Evolutionary conservation across 92 coral and sea anemone genomes (phyloP), one percentile per base, ranked within the genome.

Genomic region (Bergia sp.): DNA sequence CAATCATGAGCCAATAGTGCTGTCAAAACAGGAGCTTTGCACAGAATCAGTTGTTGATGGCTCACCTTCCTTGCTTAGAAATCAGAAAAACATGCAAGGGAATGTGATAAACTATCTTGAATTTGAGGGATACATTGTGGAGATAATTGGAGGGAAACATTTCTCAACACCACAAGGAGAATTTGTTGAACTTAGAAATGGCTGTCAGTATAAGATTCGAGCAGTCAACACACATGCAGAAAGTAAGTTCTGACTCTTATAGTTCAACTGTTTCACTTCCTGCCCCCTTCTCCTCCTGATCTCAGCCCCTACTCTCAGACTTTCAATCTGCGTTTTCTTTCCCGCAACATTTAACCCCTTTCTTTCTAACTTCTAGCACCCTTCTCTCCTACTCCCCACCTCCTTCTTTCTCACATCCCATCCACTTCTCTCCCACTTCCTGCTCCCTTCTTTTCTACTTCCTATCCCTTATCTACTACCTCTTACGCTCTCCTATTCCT

Each of bases 81-180:
- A 57, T 13, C 65, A 57, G 65, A 13, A 45, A 45, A 45, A 5
- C 6, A 0, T 18, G 3, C 18, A 57, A 10, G 11, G 65, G 7
- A 61, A 61, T 23, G 18, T 61, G 5, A 20, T 21, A 4, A 65
- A 90, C 47, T 79, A 47, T 85, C 80, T 90, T 37, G 75, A 36
- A 20, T 67, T 15, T 20, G 20, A 77, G 21, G 92, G 89, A 41
- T 90, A 90, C 16, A 20, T 55, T 0, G 89, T 90, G 86, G 89
- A 90, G 80, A 90, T 90, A 4, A 29, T 90, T 49, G 90, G 92
- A 20, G 92, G 92, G 37, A 90, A 90, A 18, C 92, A 90, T 37
- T 90, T 67, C 81, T 76, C 79, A 47, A 77, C 90, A 37, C 86
- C 92, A 3, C 89, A 90, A 1, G 92, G 92, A 12, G 92, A 90